Conservation (phyloP, 2,888 invertebrate species). For the Drosophila acutilabella region DNA sequence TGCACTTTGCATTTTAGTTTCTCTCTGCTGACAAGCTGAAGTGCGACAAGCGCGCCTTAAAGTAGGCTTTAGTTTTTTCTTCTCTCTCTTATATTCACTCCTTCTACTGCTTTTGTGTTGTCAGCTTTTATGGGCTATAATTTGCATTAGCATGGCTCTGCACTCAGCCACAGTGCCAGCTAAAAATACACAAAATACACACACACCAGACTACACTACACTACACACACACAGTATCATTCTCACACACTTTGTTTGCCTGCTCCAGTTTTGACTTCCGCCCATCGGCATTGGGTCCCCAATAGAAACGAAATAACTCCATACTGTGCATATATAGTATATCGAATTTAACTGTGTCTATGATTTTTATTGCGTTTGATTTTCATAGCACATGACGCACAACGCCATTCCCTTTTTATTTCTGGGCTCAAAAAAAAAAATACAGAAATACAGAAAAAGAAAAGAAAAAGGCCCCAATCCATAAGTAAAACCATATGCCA, state of each 20-base stretch:
- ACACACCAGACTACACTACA: slow-evolving; percentile 12
- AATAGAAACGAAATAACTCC: slow-evolving; percentile 4
- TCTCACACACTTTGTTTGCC: slow-evolving; percentile 25
- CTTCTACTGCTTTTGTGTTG: slow-evolving; percentile 24
- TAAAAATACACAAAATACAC: slow-evolving; percentile 36
- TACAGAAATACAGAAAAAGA: slow-evolving; percentile 9
- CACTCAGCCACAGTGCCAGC: slow-evolving; percentile 64
- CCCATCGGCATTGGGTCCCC: slow-evolving; percentile 54
- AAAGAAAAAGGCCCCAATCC: background rate
- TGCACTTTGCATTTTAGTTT: slow-evolving; percentile 67
- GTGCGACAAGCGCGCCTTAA: slow-evolving; percentile 50
- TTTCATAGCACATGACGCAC: slow-evolving; percentile 74
- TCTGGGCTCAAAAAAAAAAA: slow-evolving; percentile 4
- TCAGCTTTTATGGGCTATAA: slow-evolving; percentile 76
- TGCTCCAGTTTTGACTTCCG: slow-evolving; percentile 70
- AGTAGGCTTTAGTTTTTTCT: slow-evolving; percentile 56
- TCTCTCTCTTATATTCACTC: background rate
- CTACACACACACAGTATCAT: slow-evolving; percentile 4
- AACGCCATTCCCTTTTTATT: slow-evolving; percentile 24
- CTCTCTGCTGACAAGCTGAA: slow-evolving; percentile 62
- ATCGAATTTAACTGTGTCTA: slow-evolving; percentile 45
- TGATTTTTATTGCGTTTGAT: slow-evolving; percentile 78
- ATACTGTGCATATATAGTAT: slow-evolving; percentile 6
- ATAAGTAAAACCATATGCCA: slow-evolving; percentile 61
- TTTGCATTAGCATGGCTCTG: slow-evolving; percentile 76